phyloP scores from a whole-genome alignment of 2,888 invertebrate species.

The Dryomyza anilis region DNA sequence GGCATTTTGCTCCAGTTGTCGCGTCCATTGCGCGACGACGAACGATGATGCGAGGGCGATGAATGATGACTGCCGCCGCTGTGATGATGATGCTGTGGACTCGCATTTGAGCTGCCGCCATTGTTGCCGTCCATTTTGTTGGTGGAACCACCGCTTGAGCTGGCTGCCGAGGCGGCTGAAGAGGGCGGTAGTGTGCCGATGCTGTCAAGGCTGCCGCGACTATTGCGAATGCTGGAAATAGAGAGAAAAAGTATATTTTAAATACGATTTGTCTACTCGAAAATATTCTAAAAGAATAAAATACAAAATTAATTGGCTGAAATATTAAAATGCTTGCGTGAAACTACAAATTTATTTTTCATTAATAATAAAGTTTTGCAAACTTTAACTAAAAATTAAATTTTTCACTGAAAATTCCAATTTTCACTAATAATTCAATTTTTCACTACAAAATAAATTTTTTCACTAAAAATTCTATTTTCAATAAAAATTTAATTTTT shows the following conservation, averaged over 20 bases:
- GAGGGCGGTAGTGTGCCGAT: constrained; percentile 58
- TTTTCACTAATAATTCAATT: too few relatives aligned
- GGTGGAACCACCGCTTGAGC: constrained; percentile 47
- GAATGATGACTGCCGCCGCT: too few relatives aligned
- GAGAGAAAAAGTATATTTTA: neutral
- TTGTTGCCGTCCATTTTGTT: constrained; percentile 48
- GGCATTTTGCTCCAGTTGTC: constrained; percentile 61
- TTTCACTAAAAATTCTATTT: too few relatives aligned
- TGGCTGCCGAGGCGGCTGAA: constrained; percentile 55
- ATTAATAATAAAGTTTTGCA: too few relatives aligned
- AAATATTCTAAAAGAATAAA: neutral
- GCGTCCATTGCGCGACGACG: constrained; percentile 52
- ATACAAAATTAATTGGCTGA: too few relatives aligned
- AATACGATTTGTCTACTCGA: neutral
- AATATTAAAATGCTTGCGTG: too few relatives aligned
- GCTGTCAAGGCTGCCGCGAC: constrained; percentile 60
- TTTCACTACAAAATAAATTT: too few relatives aligned
- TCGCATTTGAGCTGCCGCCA: constrained; percentile 31
- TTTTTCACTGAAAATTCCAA: too few relatives aligned
- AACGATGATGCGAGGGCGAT: constrained; percentile 40
- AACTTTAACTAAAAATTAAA: neutral
- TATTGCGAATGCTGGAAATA: constrained; percentile 57
- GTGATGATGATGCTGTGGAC: constrained; percentile 39
- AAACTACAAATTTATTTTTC: too few relatives aligned
- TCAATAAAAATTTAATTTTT: too few relatives aligned